A percentile compares a stretch with the other conserved stretches of the same genome.
phyloP scores from a whole-genome alignment of 2,888 invertebrate genomes.

The Epirrita christyi region DNA sequence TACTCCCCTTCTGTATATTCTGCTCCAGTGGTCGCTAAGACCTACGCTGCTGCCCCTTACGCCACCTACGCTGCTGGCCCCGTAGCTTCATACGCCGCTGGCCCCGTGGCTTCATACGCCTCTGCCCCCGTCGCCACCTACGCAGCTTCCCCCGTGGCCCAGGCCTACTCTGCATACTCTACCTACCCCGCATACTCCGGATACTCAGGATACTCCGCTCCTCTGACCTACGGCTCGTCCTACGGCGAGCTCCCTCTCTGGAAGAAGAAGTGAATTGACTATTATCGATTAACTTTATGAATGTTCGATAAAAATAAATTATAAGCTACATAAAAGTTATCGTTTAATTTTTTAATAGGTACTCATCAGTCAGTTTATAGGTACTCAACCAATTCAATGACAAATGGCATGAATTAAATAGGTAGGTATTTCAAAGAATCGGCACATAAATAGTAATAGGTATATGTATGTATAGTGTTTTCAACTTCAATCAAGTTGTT shows the following conservation, averaged over 20 bases:
- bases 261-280: slow-evolving; percentile 34
- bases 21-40: no score
- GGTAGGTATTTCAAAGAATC: no score
- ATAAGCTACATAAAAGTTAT: not conserved
- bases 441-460: no score
- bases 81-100: slow-evolving; percentile 19
- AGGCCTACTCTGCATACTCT: slow-evolving; percentile 24
- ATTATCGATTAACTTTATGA: not conserved
- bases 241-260: slow-evolving; percentile 24
- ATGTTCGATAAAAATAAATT: not conserved
- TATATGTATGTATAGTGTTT: no score
- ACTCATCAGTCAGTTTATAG: no score
- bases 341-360: not conserved
- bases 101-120: slow-evolving; percentile 10
- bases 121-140: not conserved
- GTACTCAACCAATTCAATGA: no score
- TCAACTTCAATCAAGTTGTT: no score
- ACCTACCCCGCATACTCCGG: slow-evolving; percentile 3
- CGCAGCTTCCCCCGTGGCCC: not conserved
- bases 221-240: slow-evolving; percentile 16
- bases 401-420: no score
- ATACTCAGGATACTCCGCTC: slow-evolving; percentile 1
- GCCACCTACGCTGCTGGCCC: slow-evolving; percentile 14
- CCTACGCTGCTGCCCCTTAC: not conserved
- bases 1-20: not conserved